Percentiles rank a stretch among this genome's conserved stretches.
phyloP scores from a whole-genome alignment of 2,797 vertebrate species.

The Loris lydekkerianus region DNA sequence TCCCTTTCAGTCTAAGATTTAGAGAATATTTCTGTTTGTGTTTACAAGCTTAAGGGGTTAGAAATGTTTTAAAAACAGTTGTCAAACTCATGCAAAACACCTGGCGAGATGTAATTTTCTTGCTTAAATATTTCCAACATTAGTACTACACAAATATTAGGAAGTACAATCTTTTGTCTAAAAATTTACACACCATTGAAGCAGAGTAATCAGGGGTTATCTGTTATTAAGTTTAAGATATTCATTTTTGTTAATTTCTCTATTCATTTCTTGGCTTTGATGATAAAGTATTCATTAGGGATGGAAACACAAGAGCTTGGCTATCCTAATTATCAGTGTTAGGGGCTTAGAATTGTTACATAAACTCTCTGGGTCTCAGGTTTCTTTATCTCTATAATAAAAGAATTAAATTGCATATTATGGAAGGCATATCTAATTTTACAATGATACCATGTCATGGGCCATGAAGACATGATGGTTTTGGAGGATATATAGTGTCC shows the following conservation, averaged over 20 bases:
- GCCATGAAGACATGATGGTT: background rate
- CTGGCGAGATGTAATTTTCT: slow-evolving; percentile 83
- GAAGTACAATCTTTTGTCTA: slow-evolving; percentile 66
- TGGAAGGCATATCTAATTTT: background rate
- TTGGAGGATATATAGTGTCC: background rate
- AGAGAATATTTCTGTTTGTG: slow-evolving; percentile 87
- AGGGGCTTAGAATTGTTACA: background rate
- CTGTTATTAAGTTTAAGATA: background rate
- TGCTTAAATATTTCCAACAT: slow-evolving; percentile 74
- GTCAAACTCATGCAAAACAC: slow-evolving; percentile 90
- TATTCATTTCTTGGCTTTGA: background rate
- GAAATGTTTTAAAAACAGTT: slow-evolving; percentile 91
- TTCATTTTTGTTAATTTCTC: slow-evolving; percentile 9
- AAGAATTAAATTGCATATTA: background rate
- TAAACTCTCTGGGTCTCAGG: background rate
- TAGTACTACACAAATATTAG: slow-evolving; percentile 59
- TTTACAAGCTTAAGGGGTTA: slow-evolving; percentile 89
- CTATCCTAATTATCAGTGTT: background rate
- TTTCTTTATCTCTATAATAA: background rate
- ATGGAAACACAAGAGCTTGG: background rate
- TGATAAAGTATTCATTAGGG: background rate
- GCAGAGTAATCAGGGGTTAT: background rate
- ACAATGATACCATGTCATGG: background rate
- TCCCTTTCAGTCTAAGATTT: slow-evolving; percentile 88
- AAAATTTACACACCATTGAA: slow-evolving; percentile 71